Conservation (phyloP, 1,140 invertebrate species). For the Hylaeus volcanicus region DNA sequence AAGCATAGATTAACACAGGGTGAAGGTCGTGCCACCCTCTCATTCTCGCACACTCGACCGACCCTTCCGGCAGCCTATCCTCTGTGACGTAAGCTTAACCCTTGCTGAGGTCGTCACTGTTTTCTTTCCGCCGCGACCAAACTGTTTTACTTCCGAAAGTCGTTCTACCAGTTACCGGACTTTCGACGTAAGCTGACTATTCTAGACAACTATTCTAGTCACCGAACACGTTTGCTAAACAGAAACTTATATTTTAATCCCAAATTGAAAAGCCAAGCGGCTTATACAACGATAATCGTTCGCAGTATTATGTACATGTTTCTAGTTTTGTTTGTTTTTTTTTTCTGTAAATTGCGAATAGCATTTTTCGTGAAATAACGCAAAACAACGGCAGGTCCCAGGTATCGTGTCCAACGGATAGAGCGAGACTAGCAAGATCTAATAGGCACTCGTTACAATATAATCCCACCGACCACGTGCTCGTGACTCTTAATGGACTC, state of each 20-base stretch:
- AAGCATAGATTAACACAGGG: conserved; percentile 74
- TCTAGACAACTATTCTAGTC: too few species aligned
- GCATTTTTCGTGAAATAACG: too few species aligned
- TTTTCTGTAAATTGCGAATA: too few species aligned
- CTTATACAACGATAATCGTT: too few species aligned
- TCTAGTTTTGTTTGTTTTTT: too few species aligned
- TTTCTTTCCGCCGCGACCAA: conserved; percentile 37
- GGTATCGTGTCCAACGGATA: too few species aligned
- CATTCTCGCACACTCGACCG: conserved; percentile 61
- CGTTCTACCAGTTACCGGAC: not conserved
- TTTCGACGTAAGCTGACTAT: too few species aligned
- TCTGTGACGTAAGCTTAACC: conserved; percentile 68
- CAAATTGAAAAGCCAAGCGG: too few species aligned
- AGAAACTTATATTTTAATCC: too few species aligned
- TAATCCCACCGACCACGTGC: not conserved
- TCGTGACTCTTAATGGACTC: conserved; percentile 17
- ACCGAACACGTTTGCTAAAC: too few species aligned
- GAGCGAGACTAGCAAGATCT: not conserved
- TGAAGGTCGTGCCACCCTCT: conserved; percentile 71
- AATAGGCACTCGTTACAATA: conserved; percentile 12
- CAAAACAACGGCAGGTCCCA: too few species aligned
- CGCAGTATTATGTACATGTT: too few species aligned
- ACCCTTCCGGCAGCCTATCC: conserved; percentile 67
- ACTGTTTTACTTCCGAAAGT: not conserved
- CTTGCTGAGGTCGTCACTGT: conserved; percentile 67